phyloP scores from a whole-genome alignment of 2,797 vertebrate genomes.

The Varecia variegata region DNA sequence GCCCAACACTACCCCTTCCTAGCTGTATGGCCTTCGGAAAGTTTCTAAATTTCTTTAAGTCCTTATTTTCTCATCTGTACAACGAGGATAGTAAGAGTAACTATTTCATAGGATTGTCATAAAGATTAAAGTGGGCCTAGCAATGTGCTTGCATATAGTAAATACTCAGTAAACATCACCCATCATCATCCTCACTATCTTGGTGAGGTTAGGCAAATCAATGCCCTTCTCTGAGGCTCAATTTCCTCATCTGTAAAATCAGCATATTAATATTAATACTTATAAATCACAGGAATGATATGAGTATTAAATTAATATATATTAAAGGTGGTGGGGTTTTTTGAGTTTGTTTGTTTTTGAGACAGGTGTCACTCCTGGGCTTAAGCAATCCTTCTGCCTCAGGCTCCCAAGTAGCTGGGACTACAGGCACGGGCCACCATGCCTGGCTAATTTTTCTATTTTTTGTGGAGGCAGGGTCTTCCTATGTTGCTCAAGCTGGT shows the following conservation, averaged over 20 bases:
- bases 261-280: background rate
- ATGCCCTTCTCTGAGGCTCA: background rate
- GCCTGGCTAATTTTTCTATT: background rate
- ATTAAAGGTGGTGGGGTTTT: background rate
- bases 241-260: background rate
- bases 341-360: background rate
- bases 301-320: background rate
- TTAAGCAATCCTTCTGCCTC: background rate
- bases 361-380: background rate
- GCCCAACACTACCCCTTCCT: background rate
- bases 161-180: background rate
- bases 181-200: background rate
- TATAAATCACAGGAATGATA: background rate
- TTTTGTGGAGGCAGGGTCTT: background rate
- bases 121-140: background rate
- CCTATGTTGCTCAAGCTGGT: background rate
- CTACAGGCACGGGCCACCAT: background rate
- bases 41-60: background rate
- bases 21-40: background rate
- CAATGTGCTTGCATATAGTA: background rate
- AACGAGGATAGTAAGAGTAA: background rate
- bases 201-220: background rate
- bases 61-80: constrained; percentile 14
- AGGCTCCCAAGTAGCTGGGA: background rate
- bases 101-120: background rate